Evolutionary conservation across 2,797 vertebrate species (phyloP).

Genomic region (Heterohyrax brucei): DNA sequence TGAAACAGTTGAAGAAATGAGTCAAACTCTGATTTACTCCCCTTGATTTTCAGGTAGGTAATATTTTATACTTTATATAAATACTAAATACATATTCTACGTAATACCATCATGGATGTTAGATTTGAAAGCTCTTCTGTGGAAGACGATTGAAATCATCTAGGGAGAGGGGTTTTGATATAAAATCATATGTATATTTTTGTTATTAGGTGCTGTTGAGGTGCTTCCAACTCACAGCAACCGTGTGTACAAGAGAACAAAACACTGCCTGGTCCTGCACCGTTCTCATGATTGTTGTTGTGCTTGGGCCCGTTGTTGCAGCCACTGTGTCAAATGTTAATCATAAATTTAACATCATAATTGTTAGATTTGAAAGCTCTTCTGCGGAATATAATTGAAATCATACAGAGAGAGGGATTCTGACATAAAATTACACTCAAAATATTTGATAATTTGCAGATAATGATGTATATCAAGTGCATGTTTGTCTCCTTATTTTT

Average conservation of each 20-base stretch:
- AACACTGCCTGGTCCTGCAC: too few species aligned
- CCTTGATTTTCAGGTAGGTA: not conserved
- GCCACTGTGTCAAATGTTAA: too few species aligned
- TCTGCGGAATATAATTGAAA: not conserved
- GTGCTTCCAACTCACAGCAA: too few species aligned
- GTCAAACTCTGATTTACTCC: not conserved
- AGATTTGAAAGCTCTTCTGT: not conserved
- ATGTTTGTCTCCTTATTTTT: not conserved
- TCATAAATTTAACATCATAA: too few species aligned
- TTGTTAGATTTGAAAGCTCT: not conserved
- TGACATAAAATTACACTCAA: not conserved
- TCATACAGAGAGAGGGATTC: not conserved
- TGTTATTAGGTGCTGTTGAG: too few species aligned
- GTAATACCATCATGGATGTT: not conserved
- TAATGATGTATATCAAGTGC: not conserved
- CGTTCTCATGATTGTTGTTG: too few species aligned
- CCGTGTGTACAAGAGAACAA: too few species aligned
- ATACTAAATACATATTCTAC: not conserved
- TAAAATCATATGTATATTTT: not conserved
- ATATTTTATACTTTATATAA: not conserved
- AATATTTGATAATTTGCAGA: not conserved
- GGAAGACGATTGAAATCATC: not conserved
- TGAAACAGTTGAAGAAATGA: not conserved
- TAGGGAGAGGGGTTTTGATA: not conserved
- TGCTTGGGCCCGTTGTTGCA: too few species aligned